Evolutionary conservation across 2,113 vertebrate genomes (phyloP).

Genomic region (Cephalopterus ornatus): DNA sequence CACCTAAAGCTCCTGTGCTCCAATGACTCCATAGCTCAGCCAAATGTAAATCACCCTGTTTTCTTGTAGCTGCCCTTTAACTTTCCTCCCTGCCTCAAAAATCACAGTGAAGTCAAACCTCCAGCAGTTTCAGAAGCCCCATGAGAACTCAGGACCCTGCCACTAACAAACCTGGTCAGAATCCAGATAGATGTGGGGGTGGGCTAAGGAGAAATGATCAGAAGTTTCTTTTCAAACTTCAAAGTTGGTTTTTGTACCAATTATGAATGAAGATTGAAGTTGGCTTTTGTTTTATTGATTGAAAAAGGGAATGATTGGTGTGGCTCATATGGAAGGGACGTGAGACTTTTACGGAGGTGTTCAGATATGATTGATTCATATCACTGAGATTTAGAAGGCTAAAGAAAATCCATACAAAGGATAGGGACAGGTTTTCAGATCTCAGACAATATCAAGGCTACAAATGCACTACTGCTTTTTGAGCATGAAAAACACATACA

Average conservation of each 20-base stretch:
- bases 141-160: background rate
- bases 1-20: background rate
- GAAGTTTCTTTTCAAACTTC: background rate
- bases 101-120: background rate
- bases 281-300: slow-evolving; percentile 28
- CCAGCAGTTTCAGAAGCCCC: background rate
- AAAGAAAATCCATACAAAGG: slow-evolving; percentile 5
- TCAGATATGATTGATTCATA: background rate
- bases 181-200: background rate
- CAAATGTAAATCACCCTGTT: background rate
- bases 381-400: background rate
- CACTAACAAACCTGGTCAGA: background rate
- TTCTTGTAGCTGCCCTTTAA: background rate
- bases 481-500: background rate
- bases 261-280: background rate
- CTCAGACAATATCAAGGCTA: background rate
- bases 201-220: background rate
- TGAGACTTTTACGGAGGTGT: background rate
- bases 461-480: background rate
- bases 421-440: background rate
- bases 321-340: background rate
- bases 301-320: background rate
- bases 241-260: background rate
- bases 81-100: background rate
- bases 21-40: background rate